phyloP scores from a whole-genome alignment of 2,888 invertebrate species.

The Eurytoma californica region DNA sequence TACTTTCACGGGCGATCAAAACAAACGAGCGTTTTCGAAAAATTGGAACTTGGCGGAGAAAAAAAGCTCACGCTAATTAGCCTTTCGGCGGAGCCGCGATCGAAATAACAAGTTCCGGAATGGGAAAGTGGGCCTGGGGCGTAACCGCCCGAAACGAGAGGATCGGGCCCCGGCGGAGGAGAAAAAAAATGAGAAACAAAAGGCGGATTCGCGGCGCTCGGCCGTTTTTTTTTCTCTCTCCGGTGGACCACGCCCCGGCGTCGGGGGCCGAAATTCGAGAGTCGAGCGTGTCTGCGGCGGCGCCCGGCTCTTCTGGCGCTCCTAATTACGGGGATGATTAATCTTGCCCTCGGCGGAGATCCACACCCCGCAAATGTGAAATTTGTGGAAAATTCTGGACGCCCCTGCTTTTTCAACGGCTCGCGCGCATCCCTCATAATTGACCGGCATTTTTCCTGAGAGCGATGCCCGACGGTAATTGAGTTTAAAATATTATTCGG shows the following conservation, averaged over 20 bases:
- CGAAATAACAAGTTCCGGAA: constrained; percentile 49
- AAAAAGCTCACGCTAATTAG: constrained; percentile 56
- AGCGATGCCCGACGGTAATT: too few species aligned
- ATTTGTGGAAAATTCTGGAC: constrained; percentile 24
- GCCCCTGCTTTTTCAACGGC: neutral
- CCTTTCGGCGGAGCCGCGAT: constrained; percentile 29
- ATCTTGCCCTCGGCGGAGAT: constrained; percentile 19
- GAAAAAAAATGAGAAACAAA: constrained; percentile 55
- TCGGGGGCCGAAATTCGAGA: constrained; percentile 55
- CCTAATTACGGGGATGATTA: constrained; percentile 50
- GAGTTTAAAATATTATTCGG: too few species aligned
- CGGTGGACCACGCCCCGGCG: constrained; percentile 57
- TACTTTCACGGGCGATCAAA: too few species aligned
- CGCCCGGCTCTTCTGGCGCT: constrained; percentile 2
- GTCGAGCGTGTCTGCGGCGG: constrained; percentile 16
- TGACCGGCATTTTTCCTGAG: neutral
- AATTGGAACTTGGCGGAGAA: too few species aligned
- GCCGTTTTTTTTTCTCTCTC: constrained; percentile 25
- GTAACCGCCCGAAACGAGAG: constrained; percentile 12
- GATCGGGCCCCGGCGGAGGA: neutral
- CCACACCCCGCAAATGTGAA: constrained; percentile 5
- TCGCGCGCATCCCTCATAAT: neutral
- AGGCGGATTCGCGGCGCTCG: constrained; percentile 49
- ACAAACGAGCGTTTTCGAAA: too few species aligned
- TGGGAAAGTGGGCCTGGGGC: constrained; percentile 30